phyloP scores from a whole-genome alignment of 2,888 invertebrate species.

The Campoplex capitator region DNA sequence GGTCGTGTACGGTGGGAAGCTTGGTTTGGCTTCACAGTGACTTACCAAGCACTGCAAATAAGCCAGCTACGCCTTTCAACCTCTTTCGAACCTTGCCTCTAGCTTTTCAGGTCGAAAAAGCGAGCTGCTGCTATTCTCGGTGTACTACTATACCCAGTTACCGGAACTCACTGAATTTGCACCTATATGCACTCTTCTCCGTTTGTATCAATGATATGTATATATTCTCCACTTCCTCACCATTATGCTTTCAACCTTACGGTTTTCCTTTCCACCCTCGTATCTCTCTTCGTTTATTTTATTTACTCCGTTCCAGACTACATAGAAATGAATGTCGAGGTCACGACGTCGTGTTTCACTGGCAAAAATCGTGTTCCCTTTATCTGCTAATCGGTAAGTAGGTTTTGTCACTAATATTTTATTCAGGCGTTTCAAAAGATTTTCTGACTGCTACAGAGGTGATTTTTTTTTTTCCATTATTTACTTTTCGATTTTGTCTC shows the following conservation, averaged over 20 bases:
- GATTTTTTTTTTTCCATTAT: neutral
- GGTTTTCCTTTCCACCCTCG: conserved; percentile 9
- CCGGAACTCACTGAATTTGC: conserved; percentile 50
- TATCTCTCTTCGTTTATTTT: conserved; percentile 15
- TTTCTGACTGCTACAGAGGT: neutral
- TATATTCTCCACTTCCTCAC: conserved; percentile 22
- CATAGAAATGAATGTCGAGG: conserved; percentile 18
- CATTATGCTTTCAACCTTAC: neutral
- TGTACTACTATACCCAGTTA: conserved; percentile 36
- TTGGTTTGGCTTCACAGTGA: conserved; percentile 41
- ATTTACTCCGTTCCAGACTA: conserved; percentile 13
- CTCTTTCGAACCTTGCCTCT: conserved; percentile 15
- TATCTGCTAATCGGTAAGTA: neutral
- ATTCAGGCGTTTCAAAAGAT: neutral
- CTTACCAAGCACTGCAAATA: conserved; percentile 66
- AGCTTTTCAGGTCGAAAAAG: conserved; percentile 51
- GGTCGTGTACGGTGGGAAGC: conserved; percentile 44
- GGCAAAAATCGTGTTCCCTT: neutral
- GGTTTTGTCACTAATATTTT: neutral
- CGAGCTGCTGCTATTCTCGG: conserved; percentile 13
- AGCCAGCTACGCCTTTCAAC: conserved; percentile 36
- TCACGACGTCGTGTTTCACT: neutral
- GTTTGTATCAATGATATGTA: conserved; percentile 55
- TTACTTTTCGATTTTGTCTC: too few species aligned
- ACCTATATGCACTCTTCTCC: conserved; percentile 20